Percentiles rank a stretch among this genome's conserved stretches.
These are phyloP conservation scores for Liparis tanakae DNA, from an alignment of 2,797 vertebrate species.

Conservation along the genomic window DNA sequence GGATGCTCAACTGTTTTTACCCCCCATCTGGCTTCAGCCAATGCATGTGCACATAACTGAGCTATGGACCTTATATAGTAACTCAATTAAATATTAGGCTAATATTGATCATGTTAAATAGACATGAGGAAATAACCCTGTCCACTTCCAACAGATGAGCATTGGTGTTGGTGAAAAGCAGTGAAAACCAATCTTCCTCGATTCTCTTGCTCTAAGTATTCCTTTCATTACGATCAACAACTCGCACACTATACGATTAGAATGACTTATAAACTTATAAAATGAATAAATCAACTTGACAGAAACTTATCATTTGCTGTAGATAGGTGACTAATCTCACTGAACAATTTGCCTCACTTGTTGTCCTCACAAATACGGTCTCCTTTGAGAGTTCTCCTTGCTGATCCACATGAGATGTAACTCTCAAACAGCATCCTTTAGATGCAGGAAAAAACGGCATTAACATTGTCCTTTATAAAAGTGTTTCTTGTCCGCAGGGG, in stretches of 20 bases:
- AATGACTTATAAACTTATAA: background rate
- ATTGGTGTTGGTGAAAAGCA: background rate
- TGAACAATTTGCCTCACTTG: background rate
- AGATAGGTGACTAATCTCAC: background rate
- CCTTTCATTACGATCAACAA: background rate
- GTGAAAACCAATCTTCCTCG: background rate
- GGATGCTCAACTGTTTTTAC: conserved; percentile 13
- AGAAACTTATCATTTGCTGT: background rate
- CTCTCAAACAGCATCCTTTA: background rate
- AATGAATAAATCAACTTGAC: background rate
- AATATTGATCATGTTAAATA: background rate
- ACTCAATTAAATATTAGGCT: background rate
- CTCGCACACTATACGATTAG: background rate
- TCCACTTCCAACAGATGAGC: background rate
- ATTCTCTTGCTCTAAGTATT: background rate
- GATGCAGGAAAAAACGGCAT: conserved; percentile 1
- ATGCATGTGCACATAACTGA: conserved; percentile 6
- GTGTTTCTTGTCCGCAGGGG: background rate
- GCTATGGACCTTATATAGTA: background rate
- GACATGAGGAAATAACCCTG: background rate
- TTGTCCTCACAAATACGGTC: background rate
- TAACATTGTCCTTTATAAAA: background rate
- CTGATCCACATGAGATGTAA: background rate
- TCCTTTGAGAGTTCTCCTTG: background rate
- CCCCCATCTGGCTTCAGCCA: background rate